Evolutionary conservation across 2,888 invertebrate genomes (phyloP).

Genomic region (Petrophora chlorosata): DNA sequence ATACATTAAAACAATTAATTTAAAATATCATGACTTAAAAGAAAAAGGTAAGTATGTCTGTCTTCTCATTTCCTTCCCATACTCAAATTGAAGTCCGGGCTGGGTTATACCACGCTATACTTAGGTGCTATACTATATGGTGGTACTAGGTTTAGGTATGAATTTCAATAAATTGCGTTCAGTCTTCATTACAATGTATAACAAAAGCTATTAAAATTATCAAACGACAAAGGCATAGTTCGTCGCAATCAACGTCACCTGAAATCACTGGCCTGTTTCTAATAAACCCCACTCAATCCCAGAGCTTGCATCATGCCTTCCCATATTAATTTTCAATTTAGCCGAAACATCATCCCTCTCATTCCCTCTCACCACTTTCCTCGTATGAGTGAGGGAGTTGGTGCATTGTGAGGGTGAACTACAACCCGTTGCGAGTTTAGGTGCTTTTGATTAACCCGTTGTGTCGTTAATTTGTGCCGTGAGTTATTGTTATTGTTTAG

Average conservation of each 20-base stretch:
- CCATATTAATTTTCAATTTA: slow-evolving; percentile 28
- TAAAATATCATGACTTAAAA: too few relatives aligned
- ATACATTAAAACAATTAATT: too few relatives aligned
- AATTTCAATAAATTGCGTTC: too few relatives aligned
- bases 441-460: slow-evolving; percentile 58
- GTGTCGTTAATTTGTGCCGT: slow-evolving; percentile 35
- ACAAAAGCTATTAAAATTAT: too few relatives aligned
- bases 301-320: slow-evolving; percentile 2
- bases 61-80: too few relatives aligned
- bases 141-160: too few relatives aligned
- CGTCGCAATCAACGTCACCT: not conserved
- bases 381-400: slow-evolving; percentile 22
- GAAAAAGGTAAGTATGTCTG: too few relatives aligned
- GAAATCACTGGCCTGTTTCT: not conserved
- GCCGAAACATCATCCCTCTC: slow-evolving; percentile 1
- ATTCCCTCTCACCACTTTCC: slow-evolving; percentile 1
- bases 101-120: too few relatives aligned
- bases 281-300: slow-evolving; percentile 1
- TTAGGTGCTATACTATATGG: too few relatives aligned
- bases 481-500: slow-evolving; percentile 15
- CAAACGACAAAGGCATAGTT: too few relatives aligned
- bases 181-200: too few relatives aligned
- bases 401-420: slow-evolving; percentile 50
- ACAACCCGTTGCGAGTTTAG: slow-evolving; percentile 49
- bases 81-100: too few relatives aligned